A percentile compares a stretch with the other conserved stretches of the same genome.
These are phyloP conservation scores for Helleia helle DNA, from an alignment of 2,888 invertebrate species.

Conservation along the genomic window DNA sequence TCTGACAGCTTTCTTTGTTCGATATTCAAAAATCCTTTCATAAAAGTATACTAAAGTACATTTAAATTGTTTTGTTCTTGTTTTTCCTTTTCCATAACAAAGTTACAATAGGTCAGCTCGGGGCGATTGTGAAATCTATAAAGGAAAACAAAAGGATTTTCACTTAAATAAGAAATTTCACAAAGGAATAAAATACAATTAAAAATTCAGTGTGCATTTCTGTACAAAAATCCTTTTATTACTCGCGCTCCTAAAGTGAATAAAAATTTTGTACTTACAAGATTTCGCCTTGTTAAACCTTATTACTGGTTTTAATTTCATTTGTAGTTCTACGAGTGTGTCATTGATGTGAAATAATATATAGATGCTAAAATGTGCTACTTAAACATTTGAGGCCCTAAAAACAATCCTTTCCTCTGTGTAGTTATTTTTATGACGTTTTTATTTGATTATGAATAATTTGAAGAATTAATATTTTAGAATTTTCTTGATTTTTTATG, in stretches of 20 bases:
- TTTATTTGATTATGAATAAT: too few relatives aligned
- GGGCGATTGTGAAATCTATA: neutral
- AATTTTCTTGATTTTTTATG: too few relatives aligned
- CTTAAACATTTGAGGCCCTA: too few relatives aligned
- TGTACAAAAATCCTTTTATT: neutral
- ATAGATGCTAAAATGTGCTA: too few relatives aligned
- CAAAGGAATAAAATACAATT: slow-evolving; percentile 7
- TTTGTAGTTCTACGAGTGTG: neutral
- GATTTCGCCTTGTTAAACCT: slow-evolving; percentile 9
- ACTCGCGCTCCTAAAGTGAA: slow-evolving; percentile 3
- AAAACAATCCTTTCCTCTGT: too few relatives aligned
- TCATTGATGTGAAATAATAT: neutral
- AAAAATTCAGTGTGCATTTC: slow-evolving; percentile 7
- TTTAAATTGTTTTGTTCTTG: too few relatives aligned
- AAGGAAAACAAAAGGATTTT: neutral
- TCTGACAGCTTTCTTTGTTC: too few relatives aligned
- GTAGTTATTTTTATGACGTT: too few relatives aligned
- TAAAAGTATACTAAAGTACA: too few relatives aligned
- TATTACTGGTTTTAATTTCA: neutral
- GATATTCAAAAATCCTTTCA: too few relatives aligned
- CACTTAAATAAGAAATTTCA: slow-evolving; percentile 2
- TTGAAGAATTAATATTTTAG: too few relatives aligned
- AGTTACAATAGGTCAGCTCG: slow-evolving; percentile 1
- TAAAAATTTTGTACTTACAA: slow-evolving; percentile 4
- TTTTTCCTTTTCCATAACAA: neutral